phyloP scores from a whole-genome alignment of 2,797 vertebrate species.

The Melanogrammus aeglefinus region DNA sequence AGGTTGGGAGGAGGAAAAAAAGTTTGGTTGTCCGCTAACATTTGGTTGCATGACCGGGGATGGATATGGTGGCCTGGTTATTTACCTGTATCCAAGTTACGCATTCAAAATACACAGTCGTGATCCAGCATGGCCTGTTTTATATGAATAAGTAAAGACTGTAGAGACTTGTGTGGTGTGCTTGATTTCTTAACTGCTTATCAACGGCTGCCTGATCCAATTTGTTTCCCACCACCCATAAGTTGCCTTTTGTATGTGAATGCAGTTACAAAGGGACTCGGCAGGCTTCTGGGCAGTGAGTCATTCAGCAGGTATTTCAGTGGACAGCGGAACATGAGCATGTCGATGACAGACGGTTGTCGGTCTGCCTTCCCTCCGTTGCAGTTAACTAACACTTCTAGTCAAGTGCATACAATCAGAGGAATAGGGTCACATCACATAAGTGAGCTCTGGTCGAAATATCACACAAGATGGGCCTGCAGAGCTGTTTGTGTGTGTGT shows the following conservation, averaged over 20 bases:
- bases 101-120: conserved; percentile 27
- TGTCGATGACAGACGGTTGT: conserved; percentile 8
- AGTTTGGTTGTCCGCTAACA: conserved; percentile 31
- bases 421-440: conserved; percentile 26
- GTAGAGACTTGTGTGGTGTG: background rate
- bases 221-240: background rate
- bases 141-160: background rate
- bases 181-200: background rate
- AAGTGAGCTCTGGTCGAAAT: conserved; percentile 32
- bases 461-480: conserved; percentile 31
- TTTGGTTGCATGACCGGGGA: conserved; percentile 23
- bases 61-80: conserved; percentile 36
- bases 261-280: background rate
- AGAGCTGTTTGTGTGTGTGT: conserved; percentile 7
- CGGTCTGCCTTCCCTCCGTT: conserved; percentile 33
- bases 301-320: background rate
- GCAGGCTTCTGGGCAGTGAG: conserved; percentile 1
- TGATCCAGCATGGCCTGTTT: background rate
- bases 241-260: background rate
- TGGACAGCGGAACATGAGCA: conserved; percentile 16
- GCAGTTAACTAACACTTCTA: conserved; percentile 27
- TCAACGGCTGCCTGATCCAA: background rate
- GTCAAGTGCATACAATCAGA: conserved; percentile 32
- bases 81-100: conserved; percentile 38
- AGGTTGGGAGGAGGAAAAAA: conserved; percentile 29